A percentile compares a stretch with the other conserved stretches of the same genome.
Conservation (phyloP, 2,888 invertebrate species). For the Trypoxylon attenuatum region DNA sequence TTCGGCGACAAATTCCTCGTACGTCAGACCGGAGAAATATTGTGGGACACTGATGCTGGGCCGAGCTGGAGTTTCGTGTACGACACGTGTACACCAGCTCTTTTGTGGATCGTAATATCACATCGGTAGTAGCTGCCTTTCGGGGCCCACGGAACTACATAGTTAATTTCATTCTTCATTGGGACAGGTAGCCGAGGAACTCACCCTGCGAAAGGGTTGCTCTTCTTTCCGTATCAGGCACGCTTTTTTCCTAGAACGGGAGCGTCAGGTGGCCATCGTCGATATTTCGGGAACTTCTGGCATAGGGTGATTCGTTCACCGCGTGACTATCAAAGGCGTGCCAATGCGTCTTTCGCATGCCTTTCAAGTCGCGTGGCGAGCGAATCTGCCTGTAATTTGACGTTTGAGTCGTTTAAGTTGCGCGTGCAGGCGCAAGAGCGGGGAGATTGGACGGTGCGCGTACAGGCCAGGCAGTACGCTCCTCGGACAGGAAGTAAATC, state of each 20-base stretch:
- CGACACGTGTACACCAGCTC: constrained; percentile 41
- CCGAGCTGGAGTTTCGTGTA: constrained; percentile 16
- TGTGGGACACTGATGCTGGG: too few species aligned
- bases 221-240: constrained; percentile 39
- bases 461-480: not conserved
- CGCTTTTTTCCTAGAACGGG: constrained; percentile 15
- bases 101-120: constrained; percentile 58
- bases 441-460: not conserved
- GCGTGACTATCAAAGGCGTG: too few species aligned
- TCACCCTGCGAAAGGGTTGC: constrained; percentile 33
- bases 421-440: too few species aligned
- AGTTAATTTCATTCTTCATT: constrained; percentile 59
- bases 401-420: too few species aligned
- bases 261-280: constrained; percentile 47
- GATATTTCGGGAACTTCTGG: constrained; percentile 24
- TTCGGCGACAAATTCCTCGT: too few species aligned
- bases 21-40: too few species aligned
- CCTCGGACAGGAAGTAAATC: constrained; percentile 20
- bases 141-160: constrained; percentile 35
- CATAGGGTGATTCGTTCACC: too few species aligned
- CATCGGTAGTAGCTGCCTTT: constrained; percentile 32
- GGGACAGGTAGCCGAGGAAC: constrained; percentile 42
- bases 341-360: constrained; percentile 17
- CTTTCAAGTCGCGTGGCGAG: constrained; percentile 22
- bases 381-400: too few species aligned